A percentile compares a stretch with the other conserved stretches of the same genome.
Evolutionary conservation across 2,113 vertebrate species (phyloP).

Genomic region (Ellobius talpinus): DNA sequence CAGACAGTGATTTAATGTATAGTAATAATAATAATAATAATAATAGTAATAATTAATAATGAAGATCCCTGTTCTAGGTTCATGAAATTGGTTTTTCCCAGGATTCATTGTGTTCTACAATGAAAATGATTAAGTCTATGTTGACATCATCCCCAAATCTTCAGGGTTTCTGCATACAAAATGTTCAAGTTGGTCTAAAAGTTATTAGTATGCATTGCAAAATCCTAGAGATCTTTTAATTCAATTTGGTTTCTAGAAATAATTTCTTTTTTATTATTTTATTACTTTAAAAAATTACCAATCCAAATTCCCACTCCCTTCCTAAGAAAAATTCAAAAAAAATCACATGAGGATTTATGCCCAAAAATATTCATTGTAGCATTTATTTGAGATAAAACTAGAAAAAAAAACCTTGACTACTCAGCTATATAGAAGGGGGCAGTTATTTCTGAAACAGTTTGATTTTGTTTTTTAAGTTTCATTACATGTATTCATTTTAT

Average conservation of each 20-base stretch:
- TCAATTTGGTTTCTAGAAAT: slow-evolving; percentile 62
- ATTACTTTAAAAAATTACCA: too few species aligned
- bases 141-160: background rate
- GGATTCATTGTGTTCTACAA: background rate
- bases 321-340: slow-evolving; percentile 43
- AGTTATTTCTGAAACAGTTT: slow-evolving; percentile 50
- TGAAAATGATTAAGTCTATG: background rate
- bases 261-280: background rate
- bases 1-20: background rate
- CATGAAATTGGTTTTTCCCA: background rate
- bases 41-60: background rate
- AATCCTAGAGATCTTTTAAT: slow-evolving; percentile 50
- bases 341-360: slow-evolving; percentile 27
- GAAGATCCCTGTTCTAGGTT: background rate
- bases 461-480: background rate
- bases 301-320: too few species aligned
- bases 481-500: background rate
- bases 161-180: background rate
- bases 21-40: background rate
- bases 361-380: background rate
- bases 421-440: slow-evolving; percentile 30
- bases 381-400: slow-evolving; percentile 58
- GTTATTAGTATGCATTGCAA: slow-evolving; percentile 10
- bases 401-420: slow-evolving; percentile 44
- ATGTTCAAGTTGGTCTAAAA: slow-evolving; percentile 16